Conservation (phyloP, 2,113 vertebrate species). For the Scomber colias region DNA sequence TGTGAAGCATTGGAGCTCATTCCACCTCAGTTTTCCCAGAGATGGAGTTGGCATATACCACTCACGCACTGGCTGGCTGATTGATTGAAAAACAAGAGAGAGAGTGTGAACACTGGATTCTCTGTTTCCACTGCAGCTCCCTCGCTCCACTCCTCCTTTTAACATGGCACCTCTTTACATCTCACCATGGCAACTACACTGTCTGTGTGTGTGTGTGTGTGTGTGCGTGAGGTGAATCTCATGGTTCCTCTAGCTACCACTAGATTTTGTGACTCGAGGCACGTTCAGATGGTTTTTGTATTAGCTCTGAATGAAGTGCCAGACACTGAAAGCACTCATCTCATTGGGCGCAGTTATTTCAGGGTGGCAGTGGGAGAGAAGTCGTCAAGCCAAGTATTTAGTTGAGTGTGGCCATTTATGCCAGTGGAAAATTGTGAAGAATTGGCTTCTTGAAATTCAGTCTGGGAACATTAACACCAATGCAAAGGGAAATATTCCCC, state of each 20-base stretch:
- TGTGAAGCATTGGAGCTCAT: conserved; percentile 23
- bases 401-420: conserved; percentile 36
- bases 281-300: conserved; percentile 79
- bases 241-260: conserved; percentile 62
- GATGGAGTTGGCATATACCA: conserved; percentile 60
- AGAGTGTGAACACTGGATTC: conserved; percentile 76
- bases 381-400: conserved; percentile 41
- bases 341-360: conserved; percentile 55
- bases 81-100: conserved; percentile 76
- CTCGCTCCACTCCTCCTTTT: conserved; percentile 74
- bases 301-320: conserved; percentile 69
- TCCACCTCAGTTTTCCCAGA: conserved; percentile 60
- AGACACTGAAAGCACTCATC: conserved; percentile 63
- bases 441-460: conserved; percentile 32
- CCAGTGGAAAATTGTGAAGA: conserved; percentile 54
- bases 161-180: conserved; percentile 82
- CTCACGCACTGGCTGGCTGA: conserved; percentile 54
- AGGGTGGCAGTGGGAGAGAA: conserved; percentile 55
- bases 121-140: conserved; percentile 81
- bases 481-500: neutral
- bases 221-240: conserved; percentile 69
- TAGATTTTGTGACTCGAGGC: conserved; percentile 73
- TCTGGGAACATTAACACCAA: conserved; percentile 42
- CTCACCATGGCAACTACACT: conserved; percentile 83
- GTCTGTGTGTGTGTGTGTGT: conserved; percentile 35